Evolutionary conservation across 2,888 invertebrate species (phyloP).

Genomic region (Ctena decussata): DNA sequence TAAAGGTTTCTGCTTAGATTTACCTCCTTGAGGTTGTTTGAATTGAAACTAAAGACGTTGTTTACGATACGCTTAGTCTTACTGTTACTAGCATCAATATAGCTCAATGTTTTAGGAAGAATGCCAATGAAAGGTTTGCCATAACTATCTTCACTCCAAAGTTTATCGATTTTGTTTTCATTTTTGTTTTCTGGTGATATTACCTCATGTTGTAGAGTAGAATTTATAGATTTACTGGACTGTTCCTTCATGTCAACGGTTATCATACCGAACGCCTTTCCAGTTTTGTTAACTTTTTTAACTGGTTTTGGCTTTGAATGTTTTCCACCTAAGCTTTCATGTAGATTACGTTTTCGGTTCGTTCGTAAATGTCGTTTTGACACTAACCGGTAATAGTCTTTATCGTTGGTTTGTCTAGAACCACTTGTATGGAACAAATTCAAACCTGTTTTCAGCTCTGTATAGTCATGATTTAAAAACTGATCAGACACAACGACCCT

Average conservation of each 20-base stretch:
- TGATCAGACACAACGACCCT: not conserved
- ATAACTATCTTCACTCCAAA: no score
- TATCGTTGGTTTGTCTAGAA: no score
- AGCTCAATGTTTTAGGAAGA: not conserved
- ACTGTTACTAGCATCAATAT: not conserved
- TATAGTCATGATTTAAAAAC: not conserved
- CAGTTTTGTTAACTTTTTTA: not conserved
- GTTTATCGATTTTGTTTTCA: not conserved
- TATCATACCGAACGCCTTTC: not conserved
- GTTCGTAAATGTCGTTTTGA: not conserved
- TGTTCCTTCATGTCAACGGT: not conserved
- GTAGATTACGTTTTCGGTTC: not conserved
- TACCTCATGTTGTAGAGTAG: not conserved
- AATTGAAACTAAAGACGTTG: not conserved
- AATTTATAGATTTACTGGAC: no score
- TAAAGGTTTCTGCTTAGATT: conserved; percentile 28
- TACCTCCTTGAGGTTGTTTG: conserved; percentile 31
- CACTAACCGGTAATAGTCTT: no score
- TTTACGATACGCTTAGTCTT: not conserved
- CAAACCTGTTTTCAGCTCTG: no score
- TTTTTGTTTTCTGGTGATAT: not conserved
- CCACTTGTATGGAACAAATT: no score
- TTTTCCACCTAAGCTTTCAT: not conserved
- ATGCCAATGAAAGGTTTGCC: not conserved
- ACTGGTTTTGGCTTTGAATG: not conserved